Conservation (phyloP, 2,113 vertebrate genomes). For the Thymallus thymallus region DNA sequence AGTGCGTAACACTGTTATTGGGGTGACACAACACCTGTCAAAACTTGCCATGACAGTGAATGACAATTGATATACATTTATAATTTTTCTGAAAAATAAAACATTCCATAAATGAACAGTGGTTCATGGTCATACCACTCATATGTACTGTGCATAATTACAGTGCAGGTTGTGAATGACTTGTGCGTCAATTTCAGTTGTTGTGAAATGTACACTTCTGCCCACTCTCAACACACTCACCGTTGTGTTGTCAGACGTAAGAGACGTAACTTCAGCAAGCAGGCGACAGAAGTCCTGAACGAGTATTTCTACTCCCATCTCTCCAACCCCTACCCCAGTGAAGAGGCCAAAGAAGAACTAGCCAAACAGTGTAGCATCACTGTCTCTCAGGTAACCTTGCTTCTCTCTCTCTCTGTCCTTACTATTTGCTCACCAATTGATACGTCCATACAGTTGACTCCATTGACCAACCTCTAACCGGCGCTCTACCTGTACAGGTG, state of each 20-base stretch:
- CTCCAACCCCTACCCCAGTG: conserved; percentile 89
- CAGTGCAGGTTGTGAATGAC: conserved; percentile 1
- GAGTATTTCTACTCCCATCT: conserved; percentile 94
- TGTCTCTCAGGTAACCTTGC: conserved; percentile 81
- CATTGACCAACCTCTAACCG: not conserved
- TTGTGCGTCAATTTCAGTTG: not conserved
- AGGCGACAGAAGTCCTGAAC: conserved; percentile 88
- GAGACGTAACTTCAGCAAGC: conserved; percentile 90
- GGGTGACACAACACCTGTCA: too few relatives aligned
- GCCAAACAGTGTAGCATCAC: conserved; percentile 88
- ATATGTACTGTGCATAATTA: too few relatives aligned
- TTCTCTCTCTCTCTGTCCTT: too few relatives aligned
- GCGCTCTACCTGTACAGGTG: conserved; percentile 70
- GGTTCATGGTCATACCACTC: too few relatives aligned
- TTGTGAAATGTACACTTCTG: not conserved
- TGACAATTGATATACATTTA: too few relatives aligned
- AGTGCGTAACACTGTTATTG: not conserved
- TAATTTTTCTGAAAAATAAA: too few relatives aligned
- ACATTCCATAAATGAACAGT: too few relatives aligned
- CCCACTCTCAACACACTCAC: not conserved
- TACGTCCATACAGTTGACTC: too few relatives aligned
- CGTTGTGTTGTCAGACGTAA: conserved; percentile 75
- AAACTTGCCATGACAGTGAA: too few relatives aligned
- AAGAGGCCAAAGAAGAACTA: conserved; percentile 91
- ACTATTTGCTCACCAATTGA: too few relatives aligned